These are phyloP conservation scores for Diabrotica undecimpunctata DNA, from an alignment of 1,140 invertebrate genomes.

Conservation along the genomic window DNA sequence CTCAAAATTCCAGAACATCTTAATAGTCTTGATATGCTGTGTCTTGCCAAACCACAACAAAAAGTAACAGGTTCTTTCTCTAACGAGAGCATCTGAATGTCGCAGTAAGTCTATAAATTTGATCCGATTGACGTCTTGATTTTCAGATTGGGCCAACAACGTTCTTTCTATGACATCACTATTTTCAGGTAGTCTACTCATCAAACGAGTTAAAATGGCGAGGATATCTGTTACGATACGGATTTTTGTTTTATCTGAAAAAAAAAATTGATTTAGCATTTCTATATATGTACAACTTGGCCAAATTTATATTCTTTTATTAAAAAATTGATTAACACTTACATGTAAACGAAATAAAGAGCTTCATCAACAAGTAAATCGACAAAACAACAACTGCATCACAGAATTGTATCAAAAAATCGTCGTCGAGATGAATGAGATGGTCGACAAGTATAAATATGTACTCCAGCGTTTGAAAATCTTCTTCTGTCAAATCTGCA, in stretches of 20 bases:
- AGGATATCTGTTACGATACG: conserved; percentile 64
- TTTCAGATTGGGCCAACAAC: conserved; percentile 51
- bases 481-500: conserved; percentile 54
- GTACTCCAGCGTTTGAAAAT: conserved; percentile 62
- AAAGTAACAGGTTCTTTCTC: conserved; percentile 63
- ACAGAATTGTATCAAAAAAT: conserved; percentile 74
- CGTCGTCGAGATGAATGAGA: conserved; percentile 64
- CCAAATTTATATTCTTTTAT: no score
- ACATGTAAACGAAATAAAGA: conserved; percentile 49
- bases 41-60: conserved; percentile 63
- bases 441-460: conserved; percentile 67
- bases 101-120: conserved; percentile 59
- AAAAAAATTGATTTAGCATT: neutral
- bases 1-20: conserved; percentile 59
- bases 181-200: conserved; percentile 71
- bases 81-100: conserved; percentile 58
- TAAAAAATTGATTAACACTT: conserved; percentile 6
- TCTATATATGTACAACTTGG: no score
- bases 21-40: conserved; percentile 55
- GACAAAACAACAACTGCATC: conserved; percentile 68
- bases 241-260: conserved; percentile 58
- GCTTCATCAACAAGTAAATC: conserved; percentile 53
- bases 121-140: conserved; percentile 41
- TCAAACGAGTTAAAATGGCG: conserved; percentile 69
- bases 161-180: conserved; percentile 70